Base-by-base conservation (phyloP, 2,888 invertebrate species). In the Ophonus ardosiacus region DNA sequence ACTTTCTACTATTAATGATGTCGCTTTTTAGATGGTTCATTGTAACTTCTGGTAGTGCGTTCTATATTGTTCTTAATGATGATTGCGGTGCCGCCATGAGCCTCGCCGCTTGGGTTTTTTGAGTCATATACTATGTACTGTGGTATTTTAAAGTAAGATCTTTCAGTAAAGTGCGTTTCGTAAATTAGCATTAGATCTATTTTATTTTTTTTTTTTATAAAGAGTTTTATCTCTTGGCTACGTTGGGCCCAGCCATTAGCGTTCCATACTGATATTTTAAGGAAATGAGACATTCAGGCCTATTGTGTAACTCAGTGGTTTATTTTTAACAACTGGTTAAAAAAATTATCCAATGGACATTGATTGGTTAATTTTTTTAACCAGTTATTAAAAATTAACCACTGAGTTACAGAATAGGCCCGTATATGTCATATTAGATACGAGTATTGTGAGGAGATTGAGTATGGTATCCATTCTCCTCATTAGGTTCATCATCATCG, bases 401-500 rank as follows among this genome's bases (percentile, higher is more conserved):
- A n/a, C n/a, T n/a, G n/a, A n/a, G n/a, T n/a, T n/a, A n/a, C n/a
- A n/a, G 5, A 7, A 13, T 7, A 13, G 57, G 13, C 4, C 6
- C 57, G 13, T 57, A n/a, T 21, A 79, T 21, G 21, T 15, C 21
- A 15, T 59, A 63, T 57, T 38, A 17, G 31, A 57, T 31, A 43
- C 8, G 51, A 74, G 21, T 18, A 21, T 74, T 38, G 74, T 74
- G 18, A 74, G 74, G 10, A 74, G 74, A 17, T 74, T 74, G 10
- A 74, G 43, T 0, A 74, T 40, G 17, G 74, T 74, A 31, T 74
- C 74, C n/a, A n/a, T n/a, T n/a, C n/a, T n/a, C n/a, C n/a, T n/a
- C 74, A 74, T 74, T 74, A 74, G 15, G 56, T 83, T 18, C 51
- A 83, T 18, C 43, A 63, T 79, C 79, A 78, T 84, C 63, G 31